Evolutionary conservation across 2,797 vertebrate species (phyloP).

Genomic region (Hemibagrus guttatus): DNA sequence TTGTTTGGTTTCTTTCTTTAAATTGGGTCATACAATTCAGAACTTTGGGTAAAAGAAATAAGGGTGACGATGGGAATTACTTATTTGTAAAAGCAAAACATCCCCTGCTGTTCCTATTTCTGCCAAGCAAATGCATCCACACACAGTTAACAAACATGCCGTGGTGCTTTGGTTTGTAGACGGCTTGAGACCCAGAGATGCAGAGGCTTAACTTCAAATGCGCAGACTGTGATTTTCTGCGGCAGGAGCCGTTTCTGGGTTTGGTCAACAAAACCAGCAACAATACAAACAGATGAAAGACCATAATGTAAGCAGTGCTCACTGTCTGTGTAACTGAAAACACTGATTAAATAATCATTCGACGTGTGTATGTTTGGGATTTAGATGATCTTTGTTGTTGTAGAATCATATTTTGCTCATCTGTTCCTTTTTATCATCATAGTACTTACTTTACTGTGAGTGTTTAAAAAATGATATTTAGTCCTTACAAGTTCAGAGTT

Average conservation of each 20-base stretch:
- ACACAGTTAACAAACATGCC: neutral
- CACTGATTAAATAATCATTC: conserved; percentile 12
- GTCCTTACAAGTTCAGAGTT: neutral
- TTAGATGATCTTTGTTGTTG: neutral
- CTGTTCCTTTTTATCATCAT: neutral
- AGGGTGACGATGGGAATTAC: neutral
- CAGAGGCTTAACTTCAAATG: neutral
- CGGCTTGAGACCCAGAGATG: neutral
- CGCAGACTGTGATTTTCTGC: conserved; percentile 30
- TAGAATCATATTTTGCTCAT: neutral
- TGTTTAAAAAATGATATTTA: neutral
- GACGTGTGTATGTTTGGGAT: neutral
- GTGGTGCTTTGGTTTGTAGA: conserved; percentile 1
- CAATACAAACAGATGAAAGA: conserved; percentile 15
- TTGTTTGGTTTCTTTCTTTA: neutral
- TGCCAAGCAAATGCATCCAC: conserved; percentile 10
- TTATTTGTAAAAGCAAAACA: conserved; percentile 8
- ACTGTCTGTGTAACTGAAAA: neutral
- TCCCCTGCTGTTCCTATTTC: conserved; percentile 30
- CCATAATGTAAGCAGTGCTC: neutral
- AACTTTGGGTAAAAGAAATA: too few species aligned
- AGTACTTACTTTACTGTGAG: neutral
- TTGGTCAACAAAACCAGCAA: conserved; percentile 26
- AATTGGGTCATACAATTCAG: neutral
- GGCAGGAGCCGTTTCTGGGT: neutral